Evolutionary conservation across 2,113 vertebrate genomes (phyloP).

Genomic region (Carettochelys insculpta): DNA sequence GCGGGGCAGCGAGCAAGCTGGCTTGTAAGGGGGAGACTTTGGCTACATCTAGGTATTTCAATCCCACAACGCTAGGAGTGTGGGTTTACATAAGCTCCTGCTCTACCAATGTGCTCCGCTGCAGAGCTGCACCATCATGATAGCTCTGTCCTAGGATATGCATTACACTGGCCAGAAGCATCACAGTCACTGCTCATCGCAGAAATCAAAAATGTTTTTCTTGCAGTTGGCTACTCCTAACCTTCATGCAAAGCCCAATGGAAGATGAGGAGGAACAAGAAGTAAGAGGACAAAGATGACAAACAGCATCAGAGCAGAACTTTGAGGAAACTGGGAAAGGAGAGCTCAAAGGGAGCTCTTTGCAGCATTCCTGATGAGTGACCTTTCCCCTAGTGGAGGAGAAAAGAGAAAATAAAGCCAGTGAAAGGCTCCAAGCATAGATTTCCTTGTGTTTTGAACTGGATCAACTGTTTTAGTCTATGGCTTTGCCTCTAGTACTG

Average conservation of each 20-base stretch:
- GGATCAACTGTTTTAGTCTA: background rate
- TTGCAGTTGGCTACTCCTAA: background rate
- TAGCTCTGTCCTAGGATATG: background rate
- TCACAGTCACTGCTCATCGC: background rate
- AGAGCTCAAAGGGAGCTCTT: background rate
- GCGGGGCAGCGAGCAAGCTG: no score
- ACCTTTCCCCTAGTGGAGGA: background rate
- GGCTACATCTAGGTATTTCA: no score
- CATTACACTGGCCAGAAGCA: fast-evolving
- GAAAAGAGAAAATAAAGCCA: background rate
- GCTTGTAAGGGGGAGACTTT: no score
- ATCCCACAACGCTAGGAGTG: no score
- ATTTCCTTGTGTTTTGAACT: background rate
- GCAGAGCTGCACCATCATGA: background rate
- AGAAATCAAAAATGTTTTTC: background rate
- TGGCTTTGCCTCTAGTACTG: background rate
- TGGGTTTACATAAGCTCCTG: no score
- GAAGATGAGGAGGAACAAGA: background rate
- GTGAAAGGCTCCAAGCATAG: background rate
- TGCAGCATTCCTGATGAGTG: no score
- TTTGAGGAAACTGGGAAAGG: background rate
- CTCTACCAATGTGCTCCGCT: no score
- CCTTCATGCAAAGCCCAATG: background rate
- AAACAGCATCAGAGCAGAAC: background rate
- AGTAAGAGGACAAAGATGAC: background rate